Base-by-base conservation (phyloP, 2,113 vertebrate species). In the Cryptotis parvus region DNA sequence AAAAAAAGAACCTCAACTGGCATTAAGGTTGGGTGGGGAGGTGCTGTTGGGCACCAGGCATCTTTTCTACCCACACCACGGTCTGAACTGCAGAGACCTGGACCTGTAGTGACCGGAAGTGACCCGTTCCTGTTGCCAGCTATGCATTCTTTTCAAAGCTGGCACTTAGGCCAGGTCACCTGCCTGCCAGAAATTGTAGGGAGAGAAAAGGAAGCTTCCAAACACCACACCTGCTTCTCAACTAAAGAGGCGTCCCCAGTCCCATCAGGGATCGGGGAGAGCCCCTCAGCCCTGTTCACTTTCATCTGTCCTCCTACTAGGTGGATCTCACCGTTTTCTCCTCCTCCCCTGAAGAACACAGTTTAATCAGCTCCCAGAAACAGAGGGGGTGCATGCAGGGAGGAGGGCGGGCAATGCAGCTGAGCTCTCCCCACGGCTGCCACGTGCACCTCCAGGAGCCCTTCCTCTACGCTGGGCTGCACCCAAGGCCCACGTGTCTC, bases 111-210 rank as follows among this genome's bases (percentile, higher is more conserved):
- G n/a, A n/a, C n/a, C n/a, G n/a, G n/a, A 41, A 52, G 33, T 33
- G 41, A 27, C 27, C 49, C 89, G 43, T 11, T 33, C 27, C 15
- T 29, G 5, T 1, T 37, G 27, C 33, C 69, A 61, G 6, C 63
- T 18, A 9, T 2, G 12, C 61, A 35, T 77, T 52, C 49, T 37
- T 12, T 74, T 43, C 31, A 41, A 73, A 73, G 94, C 73, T 43
- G 27, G 31, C 4, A 43, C 33, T 18, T 6, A 9, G 26, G 69
- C 10, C 65, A 33, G 11, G 55, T 12, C 52, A 45, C 16, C 65
- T 73, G 61, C 33, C 31, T 55, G 66, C n/a, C 84, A 90, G 65
- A 92, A 94, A 89, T 37, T 74, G 26, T 39, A 35, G 65, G 22
- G 37, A 37, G 9, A 78, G 58, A 83, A 31, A 78, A 69, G 41